These are phyloP conservation scores for Leptinotarsa rubiginosa DNA, from an alignment of 2,888 invertebrate genomes.

Conservation along the genomic window DNA sequence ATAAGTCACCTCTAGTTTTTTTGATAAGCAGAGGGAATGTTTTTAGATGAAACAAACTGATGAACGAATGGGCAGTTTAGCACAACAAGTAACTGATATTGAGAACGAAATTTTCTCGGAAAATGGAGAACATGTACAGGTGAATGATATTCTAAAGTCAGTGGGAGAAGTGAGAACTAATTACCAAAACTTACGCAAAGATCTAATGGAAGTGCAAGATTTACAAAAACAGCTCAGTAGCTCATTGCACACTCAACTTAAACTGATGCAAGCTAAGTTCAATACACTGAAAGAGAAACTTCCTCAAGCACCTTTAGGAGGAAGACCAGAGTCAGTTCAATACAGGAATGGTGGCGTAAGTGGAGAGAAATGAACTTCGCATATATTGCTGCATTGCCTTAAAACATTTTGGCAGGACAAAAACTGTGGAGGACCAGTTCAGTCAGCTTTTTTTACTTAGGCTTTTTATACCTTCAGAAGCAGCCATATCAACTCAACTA, in stretches of 20 bases:
- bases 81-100: conserved; percentile 79
- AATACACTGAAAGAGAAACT: conserved; percentile 76
- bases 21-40: neutral
- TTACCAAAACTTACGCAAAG: conserved; percentile 82
- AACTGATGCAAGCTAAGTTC: conserved; percentile 80
- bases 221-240: conserved; percentile 82
- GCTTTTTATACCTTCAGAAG: conserved; percentile 27
- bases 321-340: conserved; percentile 15
- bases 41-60: conserved; percentile 80
- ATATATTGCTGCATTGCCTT: conserved; percentile 36
- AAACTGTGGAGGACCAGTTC: conserved; percentile 41
- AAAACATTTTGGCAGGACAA: conserved; percentile 34
- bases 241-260: conserved; percentile 79
- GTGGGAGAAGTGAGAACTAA: conserved; percentile 84
- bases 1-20: neutral
- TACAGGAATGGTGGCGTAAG: conserved; percentile 31
- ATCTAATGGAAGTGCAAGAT: conserved; percentile 83
- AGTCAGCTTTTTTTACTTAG: conserved; percentile 35
- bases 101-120: conserved; percentile 72
- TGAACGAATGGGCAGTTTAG: conserved; percentile 78
- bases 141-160: conserved; percentile 79
- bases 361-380: conserved; percentile 35
- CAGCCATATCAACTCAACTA: conserved; percentile 18
- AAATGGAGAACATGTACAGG: conserved; percentile 71
- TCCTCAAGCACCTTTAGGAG: conserved; percentile 31